These are phyloP conservation scores for Alethe castanea DNA, from an alignment of 2,113 vertebrate genomes.

Conservation along the genomic window DNA sequence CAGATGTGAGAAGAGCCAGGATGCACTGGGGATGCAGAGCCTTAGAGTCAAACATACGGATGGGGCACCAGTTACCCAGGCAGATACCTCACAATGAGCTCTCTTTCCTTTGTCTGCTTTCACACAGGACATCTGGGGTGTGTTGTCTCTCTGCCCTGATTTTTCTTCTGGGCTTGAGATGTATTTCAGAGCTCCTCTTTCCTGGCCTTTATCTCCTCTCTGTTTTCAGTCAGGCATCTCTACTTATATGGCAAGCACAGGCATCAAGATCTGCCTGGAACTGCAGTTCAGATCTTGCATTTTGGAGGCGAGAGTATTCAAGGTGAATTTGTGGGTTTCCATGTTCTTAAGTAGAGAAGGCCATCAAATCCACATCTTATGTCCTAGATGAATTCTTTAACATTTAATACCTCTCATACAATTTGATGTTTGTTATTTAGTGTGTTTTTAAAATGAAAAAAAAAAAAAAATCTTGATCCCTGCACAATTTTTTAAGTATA, in stretches of 20 bases:
- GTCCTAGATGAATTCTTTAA: background rate
- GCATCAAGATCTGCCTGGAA: background rate
- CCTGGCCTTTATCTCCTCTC: background rate
- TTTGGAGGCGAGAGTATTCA: background rate
- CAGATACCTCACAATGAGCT: background rate
- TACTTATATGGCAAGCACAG: background rate
- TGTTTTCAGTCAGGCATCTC: background rate
- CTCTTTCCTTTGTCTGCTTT: background rate
- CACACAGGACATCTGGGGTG: background rate
- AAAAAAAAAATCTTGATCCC: background rate
- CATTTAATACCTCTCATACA: background rate
- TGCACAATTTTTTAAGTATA: background rate
- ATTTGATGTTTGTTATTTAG: background rate
- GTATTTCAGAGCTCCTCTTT: background rate
- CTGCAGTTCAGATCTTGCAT: background rate
- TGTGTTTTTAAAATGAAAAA: background rate
- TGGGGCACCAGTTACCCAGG: background rate
- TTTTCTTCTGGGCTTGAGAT: background rate
- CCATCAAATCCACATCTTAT: background rate
- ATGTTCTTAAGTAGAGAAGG: background rate
- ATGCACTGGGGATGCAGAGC: background rate
- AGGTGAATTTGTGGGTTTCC: background rate
- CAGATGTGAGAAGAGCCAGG: background rate
- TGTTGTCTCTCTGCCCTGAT: background rate
- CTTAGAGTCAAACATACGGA: background rate